Evolutionary conservation across 2,113 vertebrate species (phyloP).

Genomic region (Eptesicus fuscus): DNA sequence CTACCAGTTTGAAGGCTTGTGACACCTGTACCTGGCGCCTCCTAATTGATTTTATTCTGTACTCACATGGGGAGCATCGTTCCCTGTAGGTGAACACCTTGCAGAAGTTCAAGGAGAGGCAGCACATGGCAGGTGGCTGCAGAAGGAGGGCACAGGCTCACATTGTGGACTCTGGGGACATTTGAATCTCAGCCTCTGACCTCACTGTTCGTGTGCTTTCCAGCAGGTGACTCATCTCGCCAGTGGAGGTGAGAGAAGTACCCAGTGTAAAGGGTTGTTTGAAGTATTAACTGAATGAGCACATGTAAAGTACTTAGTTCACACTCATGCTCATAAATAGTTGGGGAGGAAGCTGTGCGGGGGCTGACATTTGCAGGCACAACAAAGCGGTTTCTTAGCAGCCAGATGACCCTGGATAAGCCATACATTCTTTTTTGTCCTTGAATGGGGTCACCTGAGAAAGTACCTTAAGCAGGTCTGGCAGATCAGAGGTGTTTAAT

Average conservation of each 20-base stretch:
- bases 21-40: slow-evolving; percentile 30
- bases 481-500: background rate
- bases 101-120: background rate
- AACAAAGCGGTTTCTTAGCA: background rate
- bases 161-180: background rate
- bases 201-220: background rate
- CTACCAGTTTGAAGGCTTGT: slow-evolving; percentile 56
- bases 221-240: background rate
- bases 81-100: background rate
- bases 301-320: background rate
- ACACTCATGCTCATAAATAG: background rate
- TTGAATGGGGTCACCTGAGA: background rate
- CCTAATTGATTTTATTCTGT: slow-evolving; percentile 37
- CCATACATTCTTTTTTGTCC: background rate
- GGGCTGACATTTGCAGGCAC: background rate
- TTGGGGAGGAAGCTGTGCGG: background rate
- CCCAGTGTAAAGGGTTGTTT: background rate
- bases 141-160: background rate
- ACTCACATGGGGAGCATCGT: background rate
- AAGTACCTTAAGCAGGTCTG: background rate
- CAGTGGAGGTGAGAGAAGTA: background rate
- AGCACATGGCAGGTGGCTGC: background rate
- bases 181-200: background rate
- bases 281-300: background rate
- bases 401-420: background rate